A percentile compares a stretch with the other conserved stretches of the same genome.
These are phyloP conservation scores for Colletes collaris DNA, from an alignment of 2,888 invertebrate species.

Conservation along the genomic window DNA sequence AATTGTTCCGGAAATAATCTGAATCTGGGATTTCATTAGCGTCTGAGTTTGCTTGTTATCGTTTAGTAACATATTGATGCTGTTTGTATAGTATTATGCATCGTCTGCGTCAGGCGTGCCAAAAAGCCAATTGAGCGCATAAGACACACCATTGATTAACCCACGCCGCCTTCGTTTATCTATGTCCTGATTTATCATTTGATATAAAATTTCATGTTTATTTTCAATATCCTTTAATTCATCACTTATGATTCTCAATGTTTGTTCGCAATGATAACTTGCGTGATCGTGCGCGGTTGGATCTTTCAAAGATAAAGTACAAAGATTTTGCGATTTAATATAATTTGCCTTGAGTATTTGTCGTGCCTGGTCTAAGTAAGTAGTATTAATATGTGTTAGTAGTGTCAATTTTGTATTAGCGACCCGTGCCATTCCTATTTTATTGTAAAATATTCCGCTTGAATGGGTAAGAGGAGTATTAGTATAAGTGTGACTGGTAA, in stretches of 20 bases:
- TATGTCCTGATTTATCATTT: too few relatives aligned
- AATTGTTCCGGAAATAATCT: constrained; percentile 23
- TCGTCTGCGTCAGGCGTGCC: constrained; percentile 1
- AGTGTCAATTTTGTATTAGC: constrained; percentile 3
- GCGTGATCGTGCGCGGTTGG: neutral
- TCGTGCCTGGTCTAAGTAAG: neutral
- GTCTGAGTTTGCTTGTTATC: constrained; percentile 23
- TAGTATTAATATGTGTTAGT: constrained; percentile 4
- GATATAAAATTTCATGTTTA: neutral
- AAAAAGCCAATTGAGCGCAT: neutral
- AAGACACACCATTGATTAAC: too few relatives aligned
- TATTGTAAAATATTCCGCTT: constrained; percentile 18
- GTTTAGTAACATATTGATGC: constrained; percentile 3
- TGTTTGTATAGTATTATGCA: constrained; percentile 14
- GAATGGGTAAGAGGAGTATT: constrained; percentile 6
- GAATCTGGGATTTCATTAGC: constrained; percentile 21
- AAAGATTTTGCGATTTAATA: constrained; percentile 3
- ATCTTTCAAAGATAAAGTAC: neutral
- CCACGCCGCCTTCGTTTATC: neutral
- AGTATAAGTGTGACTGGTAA: neutral
- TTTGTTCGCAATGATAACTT: constrained; percentile 16
- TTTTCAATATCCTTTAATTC: neutral
- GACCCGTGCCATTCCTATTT: neutral
- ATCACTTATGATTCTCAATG: neutral
- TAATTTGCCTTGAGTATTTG: neutral